Base-by-base conservation (phyloP, 2,113 vertebrate species). In the Elaphurus davidianus region DNA sequence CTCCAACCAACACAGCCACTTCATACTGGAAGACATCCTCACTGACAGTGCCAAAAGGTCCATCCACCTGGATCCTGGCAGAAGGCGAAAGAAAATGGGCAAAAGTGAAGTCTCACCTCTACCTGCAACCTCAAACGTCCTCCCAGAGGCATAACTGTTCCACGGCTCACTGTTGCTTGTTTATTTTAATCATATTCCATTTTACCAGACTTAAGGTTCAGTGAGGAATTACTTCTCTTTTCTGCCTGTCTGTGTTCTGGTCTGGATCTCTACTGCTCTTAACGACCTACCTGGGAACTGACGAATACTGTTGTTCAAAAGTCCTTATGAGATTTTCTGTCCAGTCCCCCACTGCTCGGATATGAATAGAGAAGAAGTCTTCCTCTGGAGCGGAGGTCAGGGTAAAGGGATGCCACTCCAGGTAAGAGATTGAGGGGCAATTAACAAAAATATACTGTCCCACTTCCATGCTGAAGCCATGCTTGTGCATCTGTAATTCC, bases 391-490 rank as follows among this genome's bases (percentile, higher is more conserved):
- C 99, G 0, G 99, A 99, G 93, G 99, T 99, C 99, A 99, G 99
- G 96, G 99, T 99, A 98, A 99, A 99, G 11, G 99, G 99, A 86
- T 99, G 99, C 99, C 99, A 99, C 98, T 99, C 99, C 92, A 99
- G 98, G 19, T 94, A 94, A 36, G 99, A 99, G 98, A 99, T 98
- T 33, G 98, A 88, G 0, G 99, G 99, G 95, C 99, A 99, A 98
- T 99, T 99, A 98, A 99, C 96, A 0, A 99, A 99, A 95, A 99
- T 99, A 71, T 99, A 99, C 97, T 99, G 99, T 10, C 99, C 99
- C 92, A 99, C 99, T 36, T 99, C 99, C 99, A 99, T 99, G 81
- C 85, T 98, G 97, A 99, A 99, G 8, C 99, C 99, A 13, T 87
- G 98, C 98, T 99, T 99, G 50, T 98, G 96, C 99, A 99, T 99